Evolutionary conservation across 2,888 invertebrate species (phyloP).

Genomic region (Teleiodes luculella): DNA sequence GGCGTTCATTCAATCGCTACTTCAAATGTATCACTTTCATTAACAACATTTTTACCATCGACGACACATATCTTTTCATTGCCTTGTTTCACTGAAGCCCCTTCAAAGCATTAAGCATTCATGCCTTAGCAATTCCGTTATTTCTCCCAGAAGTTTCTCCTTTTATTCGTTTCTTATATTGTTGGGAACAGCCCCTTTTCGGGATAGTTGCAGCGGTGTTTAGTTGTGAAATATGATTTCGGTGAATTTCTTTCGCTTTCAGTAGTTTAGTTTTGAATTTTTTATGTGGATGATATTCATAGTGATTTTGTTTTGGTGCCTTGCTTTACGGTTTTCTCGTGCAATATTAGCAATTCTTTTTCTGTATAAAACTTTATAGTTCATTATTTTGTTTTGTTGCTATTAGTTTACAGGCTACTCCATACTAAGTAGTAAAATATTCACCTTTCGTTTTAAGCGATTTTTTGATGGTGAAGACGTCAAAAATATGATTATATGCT

Average conservation of each 20-base stretch:
- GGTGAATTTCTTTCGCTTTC: background rate
- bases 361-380: no score
- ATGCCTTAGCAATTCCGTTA: slow-evolving; percentile 63
- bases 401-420: no score
- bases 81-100: slow-evolving; percentile 15
- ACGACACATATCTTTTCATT: background rate
- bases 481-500: no score
- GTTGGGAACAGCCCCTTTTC: slow-evolving; percentile 15
- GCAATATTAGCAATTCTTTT: no score
- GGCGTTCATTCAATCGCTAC: no score
- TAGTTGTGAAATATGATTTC: background rate
- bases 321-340: background rate
- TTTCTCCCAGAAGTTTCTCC: slow-evolving; percentile 45
- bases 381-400: no score
- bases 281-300: background rate
- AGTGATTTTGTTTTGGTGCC: background rate
- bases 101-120: slow-evolving; percentile 65
- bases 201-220: slow-evolving; percentile 7
- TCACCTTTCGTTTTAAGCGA: no score
- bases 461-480: no score
- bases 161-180: slow-evolving; percentile 41
- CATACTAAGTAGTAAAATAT: no score
- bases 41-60: no score
- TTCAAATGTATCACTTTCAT: no score
- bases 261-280: background rate